Base-by-base conservation (phyloP, 2,797 vertebrate genomes). In the Aphelocoma californica region DNA sequence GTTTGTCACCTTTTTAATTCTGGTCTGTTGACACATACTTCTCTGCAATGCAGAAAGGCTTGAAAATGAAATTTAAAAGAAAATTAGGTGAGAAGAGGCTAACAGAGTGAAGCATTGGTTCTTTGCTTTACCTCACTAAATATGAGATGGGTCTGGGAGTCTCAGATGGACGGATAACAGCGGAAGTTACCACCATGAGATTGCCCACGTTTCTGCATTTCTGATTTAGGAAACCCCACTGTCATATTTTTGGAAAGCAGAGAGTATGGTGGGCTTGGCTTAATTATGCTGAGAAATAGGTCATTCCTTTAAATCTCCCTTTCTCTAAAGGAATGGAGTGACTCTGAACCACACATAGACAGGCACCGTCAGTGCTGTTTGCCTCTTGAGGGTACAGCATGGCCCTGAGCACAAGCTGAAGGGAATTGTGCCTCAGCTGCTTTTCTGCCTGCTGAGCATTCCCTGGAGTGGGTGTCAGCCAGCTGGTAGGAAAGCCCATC, bases 1-100 rank as follows among this genome's bases (percentile, higher is more conserved):
- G 95, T 97, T 97, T 98, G 96, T 95, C 97, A 97, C 97, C 96
- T 97, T 97, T 98, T 97, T 94, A 97, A 97, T 97, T 98, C 93
- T 96, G 90, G 57, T 96, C 88, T 96, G 93, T 97, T 97, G 97
- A 97, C 94, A 97, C 84, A 77, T 44, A 77, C 78, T 95, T 96
- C 84, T 90, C 23, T 36, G 84, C 82, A 97, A 91, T 85, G 77
- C 62, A 91, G 90, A 86, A 96, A 96, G 93, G 80, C 47, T 62
- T 87, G 86, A 94, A 97, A 97, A 96, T 89, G 67, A 96, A 96
- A 95, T 97, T 94, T 96, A 91, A 96, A 96, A 96, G 92, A 94
- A 97, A 97, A 98, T 94, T 86, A 97, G 69, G 91, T 85, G 79
- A 92, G 84, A 74, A 77, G 47, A 40, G 50, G 28, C 66, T 40